Base-by-base conservation (phyloP, 2,113 vertebrate genomes). In the Mionectes macconnelli region DNA sequence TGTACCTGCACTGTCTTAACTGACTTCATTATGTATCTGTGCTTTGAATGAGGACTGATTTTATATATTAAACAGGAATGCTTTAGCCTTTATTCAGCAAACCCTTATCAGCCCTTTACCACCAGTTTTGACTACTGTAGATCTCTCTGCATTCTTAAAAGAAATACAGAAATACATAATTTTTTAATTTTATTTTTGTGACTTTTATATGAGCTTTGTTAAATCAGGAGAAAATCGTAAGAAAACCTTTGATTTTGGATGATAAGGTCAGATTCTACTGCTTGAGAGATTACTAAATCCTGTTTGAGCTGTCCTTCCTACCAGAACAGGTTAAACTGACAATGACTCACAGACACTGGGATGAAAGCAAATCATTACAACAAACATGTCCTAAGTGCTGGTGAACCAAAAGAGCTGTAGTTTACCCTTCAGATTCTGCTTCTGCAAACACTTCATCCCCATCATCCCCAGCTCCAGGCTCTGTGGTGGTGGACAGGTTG, bases 361-460 rank as follows among this genome's bases (percentile, higher is more conserved):
- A 67, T 31, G 35, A 35, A 70, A 70, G 2, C 19, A 42, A 23
- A 35, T 47, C 33, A 37, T 31, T 20, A 69, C 52, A 72, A 52
- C 4, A 28, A 39, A 31, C 3, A 12, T 3, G 16, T 17, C 31
- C 33, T 13, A 40, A 57, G 30, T 20, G 44, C 50, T 5, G 31
- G 35, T 4, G 31, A 86, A 31, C 7, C 33, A n/a, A 57, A 49
- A 18, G 16, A 37, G 24, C 1, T 12, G 25, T 2, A 69, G 21
- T 84, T 95, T 98, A 99, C 99, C 99, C 98, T 94, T 99, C 99
- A 69, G 98, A 97, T 95, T 99, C 99, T 23, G 98, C 97, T 95
- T 99, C 99, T 92, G 99, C 97, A 67, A 99, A 99, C 40, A 98
- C 98, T 75, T 99, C 98, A 6, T 99, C 99, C 5, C 98, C 97